Percentiles rank a stretch among this genome's conserved stretches.
phyloP scores from a whole-genome alignment of 2,888 invertebrate genomes.

The Hecatera dysodea region DNA sequence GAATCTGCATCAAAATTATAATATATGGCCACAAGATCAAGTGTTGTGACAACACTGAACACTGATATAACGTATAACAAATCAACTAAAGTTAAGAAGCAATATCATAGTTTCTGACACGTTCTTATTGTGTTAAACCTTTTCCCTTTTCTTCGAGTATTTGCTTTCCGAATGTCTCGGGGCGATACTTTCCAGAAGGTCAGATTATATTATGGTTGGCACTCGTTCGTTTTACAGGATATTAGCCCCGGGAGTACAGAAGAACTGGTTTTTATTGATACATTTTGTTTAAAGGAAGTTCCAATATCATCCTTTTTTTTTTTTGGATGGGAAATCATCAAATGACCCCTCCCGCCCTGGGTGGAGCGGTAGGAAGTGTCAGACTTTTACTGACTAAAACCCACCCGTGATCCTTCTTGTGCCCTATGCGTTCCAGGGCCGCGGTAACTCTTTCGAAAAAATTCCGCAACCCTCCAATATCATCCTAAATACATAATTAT shows the following conservation, averaged over 20 bases:
- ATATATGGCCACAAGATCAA: constrained; percentile 7
- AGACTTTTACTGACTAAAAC: too few relatives aligned
- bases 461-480: too few relatives aligned
- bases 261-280: constrained; percentile 1
- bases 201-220: constrained; percentile 23
- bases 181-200: constrained; percentile 22
- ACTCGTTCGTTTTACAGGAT: constrained; percentile 19
- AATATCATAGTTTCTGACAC: constrained; percentile 43
- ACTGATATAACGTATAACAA: constrained; percentile 22
- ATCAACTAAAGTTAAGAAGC: constrained; percentile 31
- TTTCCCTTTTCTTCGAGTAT: constrained; percentile 42
- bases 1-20: not conserved
- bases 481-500: too few relatives aligned
- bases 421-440: too few relatives aligned
- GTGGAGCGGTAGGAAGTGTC: too few relatives aligned
- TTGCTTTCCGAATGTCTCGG: constrained; percentile 38
- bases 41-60: not conserved
- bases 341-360: too few relatives aligned
- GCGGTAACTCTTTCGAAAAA: too few relatives aligned
- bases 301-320: too few relatives aligned
- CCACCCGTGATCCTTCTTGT: too few relatives aligned
- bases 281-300: not conserved
- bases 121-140: constrained; percentile 28
- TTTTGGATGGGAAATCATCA: too few relatives aligned
- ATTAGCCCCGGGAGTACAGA: constrained; percentile 14